phyloP scores from a whole-genome alignment of 2,888 invertebrate species.

The Druceiella hillmani region DNA sequence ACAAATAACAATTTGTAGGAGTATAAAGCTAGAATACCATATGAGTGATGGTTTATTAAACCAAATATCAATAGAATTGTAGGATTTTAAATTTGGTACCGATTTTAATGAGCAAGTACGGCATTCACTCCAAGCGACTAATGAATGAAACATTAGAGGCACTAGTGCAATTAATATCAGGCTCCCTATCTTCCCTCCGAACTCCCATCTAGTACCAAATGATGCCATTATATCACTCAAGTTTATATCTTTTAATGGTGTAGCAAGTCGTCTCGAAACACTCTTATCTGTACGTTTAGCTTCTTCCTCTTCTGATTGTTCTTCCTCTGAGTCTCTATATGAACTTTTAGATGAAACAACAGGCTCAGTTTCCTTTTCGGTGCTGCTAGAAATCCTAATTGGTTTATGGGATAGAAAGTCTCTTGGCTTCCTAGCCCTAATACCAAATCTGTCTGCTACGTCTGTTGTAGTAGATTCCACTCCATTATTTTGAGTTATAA shows the following conservation, averaged over 20 bases:
- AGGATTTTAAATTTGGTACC: constrained; percentile 30
- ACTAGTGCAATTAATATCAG: constrained; percentile 32
- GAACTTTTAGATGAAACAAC: constrained; percentile 40
- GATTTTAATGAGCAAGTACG: constrained; percentile 34
- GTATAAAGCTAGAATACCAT: constrained; percentile 37
- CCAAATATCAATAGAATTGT: constrained; percentile 34
- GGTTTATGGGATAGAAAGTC: constrained; percentile 35
- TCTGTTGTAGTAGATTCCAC: no score
- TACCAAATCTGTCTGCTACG: no score
- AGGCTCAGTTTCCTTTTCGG: constrained; percentile 34
- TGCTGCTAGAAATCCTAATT: constrained; percentile 35
- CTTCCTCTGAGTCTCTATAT: constrained; percentile 40
- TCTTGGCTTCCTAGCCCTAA: constrained; percentile 27
- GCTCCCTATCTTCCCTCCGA: constrained; percentile 39
- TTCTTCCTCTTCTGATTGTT: constrained; percentile 35
- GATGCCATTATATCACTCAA: constrained; percentile 29
- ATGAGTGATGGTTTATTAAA: constrained; percentile 31
- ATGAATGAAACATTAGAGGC: constrained; percentile 35
- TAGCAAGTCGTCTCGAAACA: constrained; percentile 38
- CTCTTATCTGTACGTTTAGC: constrained; percentile 32
- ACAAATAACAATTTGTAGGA: constrained; percentile 44
- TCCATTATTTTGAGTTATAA: constrained; percentile 26
- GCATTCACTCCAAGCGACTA: constrained; percentile 36
- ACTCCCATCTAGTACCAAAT: constrained; percentile 36
- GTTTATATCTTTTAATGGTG: constrained; percentile 35